Percentiles rank a stretch among this genome's conserved stretches.
Conservation (phyloP, 2,797 vertebrate species). For the Crenuchus spilurus region DNA sequence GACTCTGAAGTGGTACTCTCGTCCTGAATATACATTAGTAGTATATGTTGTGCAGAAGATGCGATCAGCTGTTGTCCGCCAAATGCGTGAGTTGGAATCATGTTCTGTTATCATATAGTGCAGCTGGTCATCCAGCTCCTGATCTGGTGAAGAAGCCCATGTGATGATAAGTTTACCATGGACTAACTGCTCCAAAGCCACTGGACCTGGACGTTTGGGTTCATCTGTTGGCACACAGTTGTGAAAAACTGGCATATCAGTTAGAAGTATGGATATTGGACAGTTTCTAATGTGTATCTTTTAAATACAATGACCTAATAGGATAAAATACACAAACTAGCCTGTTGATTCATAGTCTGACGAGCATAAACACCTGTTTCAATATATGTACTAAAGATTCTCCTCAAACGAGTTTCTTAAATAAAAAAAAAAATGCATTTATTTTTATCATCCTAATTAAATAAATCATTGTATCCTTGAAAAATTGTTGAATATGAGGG, state of each 20-base stretch:
- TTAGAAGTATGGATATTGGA: neutral
- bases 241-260: constrained; percentile 13
- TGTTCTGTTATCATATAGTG: constrained; percentile 80
- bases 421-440: too few species aligned
- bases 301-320: neutral
- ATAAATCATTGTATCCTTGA: too few species aligned
- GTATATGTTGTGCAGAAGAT: constrained; percentile 84
- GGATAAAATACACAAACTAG: too few species aligned
- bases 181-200: constrained; percentile 82
- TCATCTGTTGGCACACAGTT: constrained; percentile 76
- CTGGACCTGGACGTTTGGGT: constrained; percentile 82
- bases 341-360: too few species aligned
- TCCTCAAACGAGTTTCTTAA: too few species aligned
- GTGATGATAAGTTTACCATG: constrained; percentile 77
- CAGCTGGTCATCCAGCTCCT: constrained; percentile 76
- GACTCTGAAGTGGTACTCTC: constrained; percentile 84
- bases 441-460: too few species aligned
- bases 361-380: too few species aligned
- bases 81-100: constrained; percentile 75
- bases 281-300: neutral
- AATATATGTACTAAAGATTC: too few species aligned
- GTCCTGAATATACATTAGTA: constrained; percentile 74
- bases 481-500: too few species aligned
- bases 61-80: constrained; percentile 78
- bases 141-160: constrained; percentile 85